phyloP scores from a whole-genome alignment of 2,888 invertebrate genomes.

The Osedax fenrisi region DNA sequence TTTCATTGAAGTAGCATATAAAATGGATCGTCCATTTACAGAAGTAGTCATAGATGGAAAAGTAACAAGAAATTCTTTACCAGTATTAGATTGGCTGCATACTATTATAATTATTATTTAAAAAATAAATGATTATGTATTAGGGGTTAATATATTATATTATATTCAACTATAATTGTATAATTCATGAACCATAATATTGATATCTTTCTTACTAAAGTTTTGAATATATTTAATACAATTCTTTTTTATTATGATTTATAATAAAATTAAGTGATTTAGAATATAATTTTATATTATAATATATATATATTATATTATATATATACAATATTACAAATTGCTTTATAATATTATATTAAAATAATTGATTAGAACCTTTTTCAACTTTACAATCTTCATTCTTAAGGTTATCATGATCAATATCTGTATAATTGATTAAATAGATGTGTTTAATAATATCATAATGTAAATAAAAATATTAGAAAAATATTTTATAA shows the following conservation, averaged over 20 bases:
- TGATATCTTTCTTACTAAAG: too few species aligned
- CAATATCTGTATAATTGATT: neutral
- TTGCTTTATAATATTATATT: neutral
- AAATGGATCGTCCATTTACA: neutral
- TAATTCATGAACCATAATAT: too few species aligned
- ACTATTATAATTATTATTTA: too few species aligned
- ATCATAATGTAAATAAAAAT: neutral
- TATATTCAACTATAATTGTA: too few species aligned
- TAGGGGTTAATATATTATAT: too few species aligned
- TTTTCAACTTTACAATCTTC: neutral
- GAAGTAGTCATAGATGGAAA: neutral
- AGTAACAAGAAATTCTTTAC: neutral
- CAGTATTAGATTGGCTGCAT: neutral
- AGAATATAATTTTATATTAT: neutral
- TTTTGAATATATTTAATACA: too few species aligned
- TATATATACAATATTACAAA: neutral
- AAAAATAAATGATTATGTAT: too few species aligned
- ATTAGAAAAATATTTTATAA: neutral
- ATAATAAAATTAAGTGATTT: neutral
- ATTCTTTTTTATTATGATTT: too few species aligned
- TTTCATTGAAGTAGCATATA: neutral
- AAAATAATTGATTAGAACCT: neutral
- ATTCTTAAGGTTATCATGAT: neutral
- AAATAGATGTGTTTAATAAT: too few species aligned
- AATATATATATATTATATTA: neutral